These are phyloP conservation scores for Sebastes paucispinis DNA, from an alignment of 2,797 vertebrate genomes.

Conservation along the genomic window DNA sequence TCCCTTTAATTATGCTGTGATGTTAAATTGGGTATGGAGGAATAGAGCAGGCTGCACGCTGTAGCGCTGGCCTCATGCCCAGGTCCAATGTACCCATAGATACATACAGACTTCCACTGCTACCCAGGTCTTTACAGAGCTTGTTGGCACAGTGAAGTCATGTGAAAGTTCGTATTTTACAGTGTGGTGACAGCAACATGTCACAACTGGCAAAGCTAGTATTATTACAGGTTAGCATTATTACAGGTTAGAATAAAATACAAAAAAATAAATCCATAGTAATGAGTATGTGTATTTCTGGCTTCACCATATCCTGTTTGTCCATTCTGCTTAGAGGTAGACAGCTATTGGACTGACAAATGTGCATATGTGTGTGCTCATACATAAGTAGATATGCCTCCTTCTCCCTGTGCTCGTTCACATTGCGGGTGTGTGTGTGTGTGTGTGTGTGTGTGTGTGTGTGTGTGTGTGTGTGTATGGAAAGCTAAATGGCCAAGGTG, in stretches of 20 bases:
- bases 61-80: constrained; percentile 73
- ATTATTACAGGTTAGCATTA: too few relatives aligned
- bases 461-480: constrained; percentile 1
- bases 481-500: constrained; percentile 39
- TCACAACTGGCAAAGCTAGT: neutral
- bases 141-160: constrained; percentile 19
- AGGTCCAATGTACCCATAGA: constrained; percentile 54
- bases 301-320: neutral
- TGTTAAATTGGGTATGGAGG: constrained; percentile 78
- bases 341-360: neutral
- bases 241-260: neutral
- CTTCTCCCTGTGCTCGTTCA: neutral
- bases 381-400: constrained; percentile 1
- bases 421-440: neutral
- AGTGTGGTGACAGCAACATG: neutral
- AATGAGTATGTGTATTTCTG: neutral
- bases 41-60: constrained; percentile 70
- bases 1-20: constrained; percentile 81
- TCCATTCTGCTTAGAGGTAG: neutral
- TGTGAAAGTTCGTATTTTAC: neutral
- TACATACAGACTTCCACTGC: constrained; percentile 34
- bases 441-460: constrained; percentile 10
- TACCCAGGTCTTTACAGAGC: constrained; percentile 14
- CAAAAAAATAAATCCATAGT: neutral
- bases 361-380: neutral